Evolutionary conservation across 2,888 invertebrate species (phyloP).

Genomic region (Calameuta pallipes): DNA sequence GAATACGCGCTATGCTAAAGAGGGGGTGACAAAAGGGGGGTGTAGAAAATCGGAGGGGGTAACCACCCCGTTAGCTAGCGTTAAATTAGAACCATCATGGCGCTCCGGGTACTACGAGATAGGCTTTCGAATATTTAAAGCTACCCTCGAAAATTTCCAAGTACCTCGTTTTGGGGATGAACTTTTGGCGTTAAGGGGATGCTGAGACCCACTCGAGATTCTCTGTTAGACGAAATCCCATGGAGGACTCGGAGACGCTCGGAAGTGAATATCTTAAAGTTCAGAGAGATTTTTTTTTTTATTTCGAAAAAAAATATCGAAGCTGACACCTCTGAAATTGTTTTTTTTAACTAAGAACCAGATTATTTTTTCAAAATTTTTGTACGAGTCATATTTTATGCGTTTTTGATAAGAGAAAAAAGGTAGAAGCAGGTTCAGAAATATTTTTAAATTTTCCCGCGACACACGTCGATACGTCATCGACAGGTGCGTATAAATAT

Average conservation of each 20-base stretch:
- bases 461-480: conserved; percentile 45
- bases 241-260: conserved; percentile 11
- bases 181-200: conserved; percentile 50
- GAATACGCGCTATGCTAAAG: no score
- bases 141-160: conserved; percentile 46
- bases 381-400: background rate
- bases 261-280: no score
- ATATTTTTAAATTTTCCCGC: no score
- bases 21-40: background rate
- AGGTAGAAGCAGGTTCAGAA: no score
- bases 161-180: conserved; percentile 40
- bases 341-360: no score
- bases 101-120: conserved; percentile 20
- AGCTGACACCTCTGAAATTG: no score
- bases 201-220: conserved; percentile 14
- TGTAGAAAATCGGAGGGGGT: background rate
- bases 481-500: conserved; percentile 30
- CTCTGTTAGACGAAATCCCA: background rate
- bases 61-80: conserved; percentile 37
- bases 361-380: no score
- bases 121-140: conserved; percentile 48
- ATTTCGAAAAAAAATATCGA: no score
- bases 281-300: no score
- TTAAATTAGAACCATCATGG: conserved; percentile 52
- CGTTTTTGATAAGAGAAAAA: conserved; percentile 13